Percentiles rank a stretch among this genome's conserved stretches.
These are phyloP conservation scores for Gryllus longicercus DNA, from an alignment of 2,888 invertebrate species.

Conservation along the genomic window DNA sequence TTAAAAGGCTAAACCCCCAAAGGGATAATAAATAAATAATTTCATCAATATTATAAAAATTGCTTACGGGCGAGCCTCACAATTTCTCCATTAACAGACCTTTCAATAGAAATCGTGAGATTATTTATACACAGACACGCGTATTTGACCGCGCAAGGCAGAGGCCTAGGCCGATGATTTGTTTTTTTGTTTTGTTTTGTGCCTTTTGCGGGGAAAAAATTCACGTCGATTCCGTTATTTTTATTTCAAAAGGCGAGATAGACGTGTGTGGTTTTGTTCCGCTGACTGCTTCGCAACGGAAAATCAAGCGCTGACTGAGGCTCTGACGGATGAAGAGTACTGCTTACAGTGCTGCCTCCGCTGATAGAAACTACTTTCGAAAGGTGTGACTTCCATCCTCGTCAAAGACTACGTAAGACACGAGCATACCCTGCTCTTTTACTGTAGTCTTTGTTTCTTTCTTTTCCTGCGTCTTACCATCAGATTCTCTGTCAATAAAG, in stretches of 20 bases:
- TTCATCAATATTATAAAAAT: slow-evolving; percentile 35
- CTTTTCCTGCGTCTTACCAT: no score
- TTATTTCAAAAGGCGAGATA: slow-evolving; percentile 17
- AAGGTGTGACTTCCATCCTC: no score
- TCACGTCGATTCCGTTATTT: slow-evolving; percentile 3
- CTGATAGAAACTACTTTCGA: no score
- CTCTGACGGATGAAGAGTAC: neutral
- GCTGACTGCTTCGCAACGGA: neutral
- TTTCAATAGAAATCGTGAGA: slow-evolving; percentile 17
- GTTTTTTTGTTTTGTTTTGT: neutral
- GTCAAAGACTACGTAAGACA: no score
- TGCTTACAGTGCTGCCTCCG: no score
- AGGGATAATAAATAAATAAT: slow-evolving; percentile 35
- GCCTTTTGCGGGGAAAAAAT: neutral
- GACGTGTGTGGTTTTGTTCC: slow-evolving; percentile 17
- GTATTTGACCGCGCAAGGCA: slow-evolving; percentile 1
- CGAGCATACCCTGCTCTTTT: no score
- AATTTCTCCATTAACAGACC: slow-evolving; percentile 10
- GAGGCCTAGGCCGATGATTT: neutral
- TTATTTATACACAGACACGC: slow-evolving; percentile 1
- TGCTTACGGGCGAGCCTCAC: slow-evolving; percentile 30
- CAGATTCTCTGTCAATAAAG: no score
- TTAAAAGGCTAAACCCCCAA: slow-evolving; percentile 33
- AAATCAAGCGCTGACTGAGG: slow-evolving; percentile 17
- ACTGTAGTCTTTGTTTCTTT: no score